Evolutionary conservation across 2,888 invertebrate genomes (phyloP).

Genomic region (Catotricha subobsoleta): DNA sequence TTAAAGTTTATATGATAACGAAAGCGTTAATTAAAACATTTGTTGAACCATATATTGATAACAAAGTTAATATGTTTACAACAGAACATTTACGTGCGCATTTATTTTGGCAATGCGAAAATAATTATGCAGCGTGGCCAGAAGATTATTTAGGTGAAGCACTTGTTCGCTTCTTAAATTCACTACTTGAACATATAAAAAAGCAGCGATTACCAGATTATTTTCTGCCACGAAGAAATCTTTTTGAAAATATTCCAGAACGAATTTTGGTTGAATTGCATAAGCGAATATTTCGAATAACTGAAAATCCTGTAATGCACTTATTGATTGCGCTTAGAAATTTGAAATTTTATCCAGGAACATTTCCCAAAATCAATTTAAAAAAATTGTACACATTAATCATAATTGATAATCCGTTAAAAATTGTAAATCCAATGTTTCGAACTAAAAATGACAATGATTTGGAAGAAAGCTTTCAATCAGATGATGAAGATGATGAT

Average conservation of each 20-base stretch:
- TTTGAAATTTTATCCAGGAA: conserved; percentile 41
- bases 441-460: conserved; percentile 14
- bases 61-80: conserved; percentile 41
- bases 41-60: conserved; percentile 41
- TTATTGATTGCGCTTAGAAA: conserved; percentile 49
- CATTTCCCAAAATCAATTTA: conserved; percentile 45
- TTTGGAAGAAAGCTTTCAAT: background rate
- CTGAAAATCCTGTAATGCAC: conserved; percentile 54
- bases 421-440: conserved; percentile 32
- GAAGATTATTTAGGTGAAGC: conserved; percentile 55
- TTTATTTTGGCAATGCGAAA: conserved; percentile 62
- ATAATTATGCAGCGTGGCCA: conserved; percentile 50
- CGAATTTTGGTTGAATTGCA: conserved; percentile 45
- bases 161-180: conserved; percentile 40
- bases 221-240: conserved; percentile 53
- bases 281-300: conserved; percentile 44
- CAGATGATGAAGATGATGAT: conserved; percentile 23
- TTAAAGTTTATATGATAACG: conserved; percentile 48
- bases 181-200: conserved; percentile 42
- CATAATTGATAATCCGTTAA: conserved; percentile 35
- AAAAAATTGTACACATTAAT: conserved; percentile 40
- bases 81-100: conserved; percentile 54
- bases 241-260: conserved; percentile 50
- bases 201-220: conserved; percentile 48
- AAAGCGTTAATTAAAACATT: conserved; percentile 53